Evolutionary conservation across 2,797 vertebrate genomes (phyloP).

Genomic region (Siniperca obscura): DNA sequence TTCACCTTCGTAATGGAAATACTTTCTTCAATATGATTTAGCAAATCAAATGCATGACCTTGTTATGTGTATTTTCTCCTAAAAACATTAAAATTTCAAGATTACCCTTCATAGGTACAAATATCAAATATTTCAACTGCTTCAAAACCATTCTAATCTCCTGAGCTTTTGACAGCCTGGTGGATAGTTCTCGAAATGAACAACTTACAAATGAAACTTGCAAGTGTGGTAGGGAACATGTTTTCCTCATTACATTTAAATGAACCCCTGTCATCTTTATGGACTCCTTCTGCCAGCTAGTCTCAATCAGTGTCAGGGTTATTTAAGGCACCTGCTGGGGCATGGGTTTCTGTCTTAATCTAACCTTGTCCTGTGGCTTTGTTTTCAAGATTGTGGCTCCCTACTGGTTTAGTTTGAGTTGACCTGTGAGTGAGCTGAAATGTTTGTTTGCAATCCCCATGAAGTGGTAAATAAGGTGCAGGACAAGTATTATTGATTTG

Average conservation of each 20-base stretch:
- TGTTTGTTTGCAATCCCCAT: not conserved
- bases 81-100: not conserved
- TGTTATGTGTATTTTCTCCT: not conserved
- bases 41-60: not conserved
- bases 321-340: constrained; percentile 24
- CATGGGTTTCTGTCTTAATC: not conserved
- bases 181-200: not conserved
- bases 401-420: not conserved
- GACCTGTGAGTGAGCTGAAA: not conserved
- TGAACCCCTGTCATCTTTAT: constrained; percentile 14
- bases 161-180: not conserved
- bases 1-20: not conserved
- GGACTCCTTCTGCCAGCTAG: constrained; percentile 34
- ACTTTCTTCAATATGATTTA: not conserved
- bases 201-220: not conserved
- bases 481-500: not conserved
- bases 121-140: not conserved
- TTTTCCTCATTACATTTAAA: constrained; percentile 13
- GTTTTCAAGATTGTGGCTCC: constrained; percentile 2
- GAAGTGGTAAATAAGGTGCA: not conserved
- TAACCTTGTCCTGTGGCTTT: constrained; percentile 6
- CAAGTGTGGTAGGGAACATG: not conserved
- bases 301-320: constrained; percentile 34
- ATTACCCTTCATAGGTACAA: not conserved
- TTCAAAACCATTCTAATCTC: not conserved